Base-by-base conservation (phyloP, 1,140 invertebrate genomes). In the Drosophila gunungcola region DNA sequence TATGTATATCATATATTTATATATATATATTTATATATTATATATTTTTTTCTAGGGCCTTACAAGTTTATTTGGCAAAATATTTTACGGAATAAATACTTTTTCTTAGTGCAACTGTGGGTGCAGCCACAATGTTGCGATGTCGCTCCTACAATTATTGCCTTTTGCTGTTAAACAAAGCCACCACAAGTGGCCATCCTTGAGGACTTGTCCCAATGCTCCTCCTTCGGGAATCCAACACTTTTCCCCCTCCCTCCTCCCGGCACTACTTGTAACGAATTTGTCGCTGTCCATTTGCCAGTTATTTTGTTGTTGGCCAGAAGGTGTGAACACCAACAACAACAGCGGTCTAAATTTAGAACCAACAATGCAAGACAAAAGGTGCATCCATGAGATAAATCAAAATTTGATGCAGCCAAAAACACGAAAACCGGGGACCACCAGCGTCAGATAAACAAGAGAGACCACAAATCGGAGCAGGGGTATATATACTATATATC, bases 101-200 rank as follows among this genome's bases (percentile, higher is more conserved):
- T 32, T n/a, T 29, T 2, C 13, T 5, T 0, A 43, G 54, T 56
- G 39, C 10, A 32, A 3, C n/a, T 13, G 12, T 43, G 29, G 63
- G 63, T 64, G 63, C 63, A 65, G 60, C 43, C 21, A 11, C 13
- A 34, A 21, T 45, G 39, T 61, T 39, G 48, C 9, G 10, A 4
- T 43, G 29, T 21, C 16, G 36, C 42, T 72, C 42, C 32, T 79
- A 86, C 83, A 86, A 86, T 86, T 88, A 86, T 86, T 88, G 83
- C 78, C 54, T 86, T 86, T 86, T 55, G 75, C 58, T 86, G 83
- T 86, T 81, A 41, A 84, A 80, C 82, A 86, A 86, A 68, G 73
- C 61, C 42, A 56, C 57, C 36, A 65, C 55, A 61, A 43, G 36
- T 67, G 21, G 39, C 62, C 54, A 63, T 63, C 21, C 39, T 63